Evolutionary conservation across 2,888 invertebrate genomes (phyloP).

Genomic region (Seira musarum): DNA sequence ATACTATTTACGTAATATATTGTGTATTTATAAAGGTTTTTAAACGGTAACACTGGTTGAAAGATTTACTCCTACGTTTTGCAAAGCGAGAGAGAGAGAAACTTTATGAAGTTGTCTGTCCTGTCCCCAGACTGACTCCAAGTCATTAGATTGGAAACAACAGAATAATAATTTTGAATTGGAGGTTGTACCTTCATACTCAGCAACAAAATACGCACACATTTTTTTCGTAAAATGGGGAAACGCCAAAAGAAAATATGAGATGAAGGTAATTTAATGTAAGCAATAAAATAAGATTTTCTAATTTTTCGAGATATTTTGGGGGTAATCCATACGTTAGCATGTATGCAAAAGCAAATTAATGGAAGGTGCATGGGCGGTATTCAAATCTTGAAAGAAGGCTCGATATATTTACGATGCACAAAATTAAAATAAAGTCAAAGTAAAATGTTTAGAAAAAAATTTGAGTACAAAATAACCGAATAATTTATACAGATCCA

Average conservation of each 20-base stretch:
- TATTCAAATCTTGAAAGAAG: not conserved
- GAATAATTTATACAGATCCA: not conserved
- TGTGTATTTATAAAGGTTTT: conserved; percentile 41
- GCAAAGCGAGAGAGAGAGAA: not conserved
- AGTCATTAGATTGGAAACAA: not conserved
- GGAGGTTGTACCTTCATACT: not conserved
- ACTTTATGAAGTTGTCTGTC: too few relatives aligned
- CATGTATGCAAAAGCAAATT: conserved; percentile 31
- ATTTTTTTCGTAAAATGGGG: not conserved
- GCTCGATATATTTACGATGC: not conserved
- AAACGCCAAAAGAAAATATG: not conserved
- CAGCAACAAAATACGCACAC: not conserved
- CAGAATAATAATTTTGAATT: not conserved
- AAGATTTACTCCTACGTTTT: conserved; percentile 38
- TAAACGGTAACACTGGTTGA: conserved; percentile 46
- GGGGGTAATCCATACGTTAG: too few relatives aligned
- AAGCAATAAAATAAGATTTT: conserved; percentile 47
- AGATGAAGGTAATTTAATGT: conserved; percentile 55
- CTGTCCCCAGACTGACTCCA: too few relatives aligned
- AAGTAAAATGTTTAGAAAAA: not conserved
- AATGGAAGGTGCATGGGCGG: conserved; percentile 32
- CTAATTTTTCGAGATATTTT: conserved; percentile 50
- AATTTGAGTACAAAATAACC: not conserved
- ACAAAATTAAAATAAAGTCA: not conserved
- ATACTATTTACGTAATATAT: conserved; percentile 26